Percentiles rank a stretch among this genome's conserved stretches.
phyloP scores from a whole-genome alignment of 2,888 invertebrate genomes.

The Caenorhabditis sulstoni region DNA sequence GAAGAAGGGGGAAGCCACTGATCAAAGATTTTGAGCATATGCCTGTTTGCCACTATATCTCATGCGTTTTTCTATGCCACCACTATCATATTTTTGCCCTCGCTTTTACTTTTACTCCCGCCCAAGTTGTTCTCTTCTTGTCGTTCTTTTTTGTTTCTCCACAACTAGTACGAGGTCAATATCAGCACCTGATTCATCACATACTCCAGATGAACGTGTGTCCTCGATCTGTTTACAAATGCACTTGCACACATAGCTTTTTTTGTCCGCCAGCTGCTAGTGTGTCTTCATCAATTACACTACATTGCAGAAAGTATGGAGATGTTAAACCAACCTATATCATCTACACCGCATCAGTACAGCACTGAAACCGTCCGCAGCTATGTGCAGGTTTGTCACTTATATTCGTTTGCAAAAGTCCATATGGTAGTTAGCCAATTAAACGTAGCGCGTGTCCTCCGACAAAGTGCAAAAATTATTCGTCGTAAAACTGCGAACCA shows the following conservation, averaged over 20 bases:
- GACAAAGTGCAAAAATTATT: constrained; percentile 48
- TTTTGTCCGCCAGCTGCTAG: neutral
- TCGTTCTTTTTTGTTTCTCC: neutral
- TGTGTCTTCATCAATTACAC: neutral
- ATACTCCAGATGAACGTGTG: constrained; percentile 13
- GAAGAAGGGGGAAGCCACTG: constrained; percentile 41
- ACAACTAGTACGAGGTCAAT: neutral
- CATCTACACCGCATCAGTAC: constrained; percentile 14
- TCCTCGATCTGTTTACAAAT: constrained; percentile 7
- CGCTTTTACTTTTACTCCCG: constrained; percentile 51
- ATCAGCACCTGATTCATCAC: constrained; percentile 13
- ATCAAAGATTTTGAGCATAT: constrained; percentile 65
- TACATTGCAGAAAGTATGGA: constrained; percentile 43
- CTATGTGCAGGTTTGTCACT: constrained; percentile 30
- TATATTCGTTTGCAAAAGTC: constrained; percentile 8
- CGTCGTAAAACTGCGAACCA: constrained; percentile 23
- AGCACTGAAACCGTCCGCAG: constrained; percentile 18
- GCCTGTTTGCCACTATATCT: constrained; percentile 60
- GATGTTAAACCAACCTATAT: constrained; percentile 50
- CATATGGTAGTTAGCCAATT: constrained; percentile 51
- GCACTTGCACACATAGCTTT: neutral
- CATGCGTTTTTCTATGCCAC: constrained; percentile 51
- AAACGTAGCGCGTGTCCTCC: constrained; percentile 19
- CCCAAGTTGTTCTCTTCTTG: constrained; percentile 36
- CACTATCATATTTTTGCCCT: constrained; percentile 45